Evolutionary conservation across 2,888 invertebrate species (phyloP).

Genomic region (Drosophila nr. fundita): DNA sequence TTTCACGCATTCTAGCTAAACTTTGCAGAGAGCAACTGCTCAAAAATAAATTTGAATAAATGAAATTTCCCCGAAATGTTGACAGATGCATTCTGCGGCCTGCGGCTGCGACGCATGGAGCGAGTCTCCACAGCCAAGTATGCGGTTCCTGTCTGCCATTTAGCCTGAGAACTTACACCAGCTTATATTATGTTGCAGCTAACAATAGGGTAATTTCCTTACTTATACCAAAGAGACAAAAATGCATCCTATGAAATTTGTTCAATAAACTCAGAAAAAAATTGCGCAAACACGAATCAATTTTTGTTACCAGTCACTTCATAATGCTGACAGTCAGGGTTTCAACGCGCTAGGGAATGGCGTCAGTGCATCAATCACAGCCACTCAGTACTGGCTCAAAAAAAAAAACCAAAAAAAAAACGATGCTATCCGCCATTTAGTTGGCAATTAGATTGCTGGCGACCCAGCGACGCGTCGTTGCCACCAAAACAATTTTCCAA

Average conservation of each 20-base stretch:
- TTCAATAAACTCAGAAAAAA: neutral
- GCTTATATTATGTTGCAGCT: neutral
- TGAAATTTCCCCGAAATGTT: conserved; percentile 54
- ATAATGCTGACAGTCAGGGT: conserved; percentile 2
- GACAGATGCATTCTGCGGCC: conserved; percentile 40
- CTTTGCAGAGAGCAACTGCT: neutral
- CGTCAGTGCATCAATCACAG: conserved; percentile 50
- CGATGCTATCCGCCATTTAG: conserved; percentile 48
- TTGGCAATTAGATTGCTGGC: conserved; percentile 41
- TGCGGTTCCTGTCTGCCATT: neutral
- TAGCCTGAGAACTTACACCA: neutral
- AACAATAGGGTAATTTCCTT: neutral
- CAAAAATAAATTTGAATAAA: conserved; percentile 9
- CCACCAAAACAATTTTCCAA: conserved; percentile 53
- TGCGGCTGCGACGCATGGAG: conserved; percentile 16
- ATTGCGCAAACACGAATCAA: conserved; percentile 7
- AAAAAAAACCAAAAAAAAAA: conserved; percentile 3
- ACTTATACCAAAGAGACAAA: neutral
- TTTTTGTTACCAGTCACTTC: conserved; percentile 2
- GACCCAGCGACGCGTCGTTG: conserved; percentile 24
- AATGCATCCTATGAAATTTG: neutral
- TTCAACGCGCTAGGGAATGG: conserved; percentile 5
- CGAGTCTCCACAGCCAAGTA: neutral
- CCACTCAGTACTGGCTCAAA: conserved; percentile 20
- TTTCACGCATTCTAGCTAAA: no score